Percentiles rank a stretch among this genome's conserved stretches.
These are phyloP conservation scores for Teleopsis dalmanni DNA, from an alignment of 1,140 invertebrate species.

Conservation along the genomic window DNA sequence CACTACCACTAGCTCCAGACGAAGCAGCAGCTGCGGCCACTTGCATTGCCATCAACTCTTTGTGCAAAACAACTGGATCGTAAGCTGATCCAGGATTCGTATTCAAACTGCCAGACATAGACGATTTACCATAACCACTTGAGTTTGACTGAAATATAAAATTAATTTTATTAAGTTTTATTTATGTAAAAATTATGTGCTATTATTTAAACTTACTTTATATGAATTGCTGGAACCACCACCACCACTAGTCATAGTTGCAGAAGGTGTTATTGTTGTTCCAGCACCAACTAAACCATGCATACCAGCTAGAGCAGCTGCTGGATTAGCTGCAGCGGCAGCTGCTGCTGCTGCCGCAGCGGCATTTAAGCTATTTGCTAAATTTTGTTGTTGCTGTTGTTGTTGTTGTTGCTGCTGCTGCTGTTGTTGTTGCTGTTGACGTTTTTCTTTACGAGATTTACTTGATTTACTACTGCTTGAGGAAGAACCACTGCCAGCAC, in stretches of 20 bases:
- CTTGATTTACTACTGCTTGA: constrained; percentile 35
- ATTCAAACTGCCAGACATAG: constrained; percentile 27
- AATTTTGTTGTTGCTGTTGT: constrained; percentile 42
- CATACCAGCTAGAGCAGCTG: constrained; percentile 34
- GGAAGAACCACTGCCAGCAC: constrained; percentile 29
- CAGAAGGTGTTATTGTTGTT: constrained; percentile 24
- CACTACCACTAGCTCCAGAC: constrained; percentile 18
- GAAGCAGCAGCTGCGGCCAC: constrained; percentile 38
- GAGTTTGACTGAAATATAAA: constrained; percentile 24
- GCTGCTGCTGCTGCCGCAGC: constrained; percentile 38
- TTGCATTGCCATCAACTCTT: constrained; percentile 43
- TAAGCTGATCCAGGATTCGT: constrained; percentile 37
- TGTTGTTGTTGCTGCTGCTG: constrained; percentile 24
- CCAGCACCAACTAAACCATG: constrained; percentile 33
- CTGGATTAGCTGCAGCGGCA: constrained; percentile 36
- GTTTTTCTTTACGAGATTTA: constrained; percentile 39
- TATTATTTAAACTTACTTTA: constrained; percentile 25
- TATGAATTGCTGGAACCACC: constrained; percentile 28
- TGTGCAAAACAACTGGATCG: constrained; percentile 40
- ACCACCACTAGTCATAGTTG: constrained; percentile 17
- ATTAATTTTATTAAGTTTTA: background rate
- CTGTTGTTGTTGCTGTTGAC: constrained; percentile 27
- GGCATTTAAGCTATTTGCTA: constrained; percentile 42
- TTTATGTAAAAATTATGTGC: background rate
- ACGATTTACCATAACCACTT: constrained; percentile 34